These are phyloP conservation scores for Amyelois transitella DNA, from an alignment of 1,140 invertebrate genomes.

Conservation along the genomic window DNA sequence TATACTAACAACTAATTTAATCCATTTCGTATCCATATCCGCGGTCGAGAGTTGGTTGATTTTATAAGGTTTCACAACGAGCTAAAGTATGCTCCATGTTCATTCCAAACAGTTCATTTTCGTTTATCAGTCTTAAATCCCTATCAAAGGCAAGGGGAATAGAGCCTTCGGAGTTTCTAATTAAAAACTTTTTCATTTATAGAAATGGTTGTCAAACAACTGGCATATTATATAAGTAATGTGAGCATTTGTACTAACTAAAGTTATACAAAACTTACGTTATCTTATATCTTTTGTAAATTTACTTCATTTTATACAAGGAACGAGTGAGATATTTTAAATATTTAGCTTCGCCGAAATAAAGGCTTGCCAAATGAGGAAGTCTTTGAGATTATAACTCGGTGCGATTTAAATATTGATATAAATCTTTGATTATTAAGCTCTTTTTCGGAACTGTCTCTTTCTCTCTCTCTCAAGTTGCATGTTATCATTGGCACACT, in stretches of 20 bases:
- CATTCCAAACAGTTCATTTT: background rate
- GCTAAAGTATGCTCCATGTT: background rate
- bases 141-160: background rate
- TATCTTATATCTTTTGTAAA: background rate
- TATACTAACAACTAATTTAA: background rate
- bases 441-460: too few relatives aligned
- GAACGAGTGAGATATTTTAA: too few relatives aligned
- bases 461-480: too few relatives aligned
- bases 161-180: background rate
- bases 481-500: too few relatives aligned
- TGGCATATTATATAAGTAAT: background rate
- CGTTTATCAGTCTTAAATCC: background rate
- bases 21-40: background rate
- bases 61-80: background rate
- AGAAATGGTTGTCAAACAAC: background rate
- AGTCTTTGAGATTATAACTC: too few relatives aligned
- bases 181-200: background rate
- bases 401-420: too few relatives aligned
- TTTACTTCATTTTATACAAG: background rate
- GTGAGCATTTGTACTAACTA: background rate
- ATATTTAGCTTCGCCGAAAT: too few relatives aligned
- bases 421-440: too few relatives aligned
- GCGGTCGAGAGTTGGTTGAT: background rate
- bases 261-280: background rate
- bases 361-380: too few relatives aligned